Base-by-base conservation (phyloP, 2,113 vertebrate species). In the Oostethus manadensis region DNA sequence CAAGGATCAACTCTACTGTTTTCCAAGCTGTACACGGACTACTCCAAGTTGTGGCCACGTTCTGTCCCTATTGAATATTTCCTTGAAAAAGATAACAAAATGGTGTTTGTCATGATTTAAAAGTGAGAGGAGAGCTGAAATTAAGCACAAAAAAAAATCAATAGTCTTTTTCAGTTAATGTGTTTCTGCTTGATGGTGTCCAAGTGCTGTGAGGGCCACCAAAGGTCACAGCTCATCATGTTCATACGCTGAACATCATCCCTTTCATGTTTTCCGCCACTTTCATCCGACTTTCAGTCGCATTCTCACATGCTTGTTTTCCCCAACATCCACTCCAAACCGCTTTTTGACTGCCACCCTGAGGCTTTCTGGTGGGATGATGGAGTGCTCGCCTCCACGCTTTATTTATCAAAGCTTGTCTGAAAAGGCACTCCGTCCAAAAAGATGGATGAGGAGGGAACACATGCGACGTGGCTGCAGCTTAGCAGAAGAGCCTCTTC, bases 361-460 rank as follows among this genome's bases (percentile, higher is more conserved):
- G n/a, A n/a, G n/a, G n/a, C 68, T 65, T 83, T 68, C 64, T 54
- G 78, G 51, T 74, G 84, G 73, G 74, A 86, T 83, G 86, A 88
- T 78, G 10, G 84, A 88, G 79, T 76, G 78, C 77, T 77, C 83
- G 66, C 62, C 70, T 73, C 78, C 61, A 48, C 72, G 84, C 84
- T 86, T 88, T 84, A 80, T 87, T 90, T 86, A 90, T 87, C 85
- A 77, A 50, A 68, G 57, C 22, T 56, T 78, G 86, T 88, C 87
- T 76, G 70, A 59, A 67, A 84, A 81, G 29, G 81, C 86, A 78
- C 77, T 88, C 86, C 82, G 82, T 89, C 84, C 23, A 88, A 74
- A 76, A 66, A 82, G 88, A 90, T 66, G 40, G 87, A 91, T 89
- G 85, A 86, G 35, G 35, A 70, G 78, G 68, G 68, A 88, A 81